Evolutionary conservation across 2,113 vertebrate genomes (phyloP).

Genomic region (Amphilophus citrinellus): DNA sequence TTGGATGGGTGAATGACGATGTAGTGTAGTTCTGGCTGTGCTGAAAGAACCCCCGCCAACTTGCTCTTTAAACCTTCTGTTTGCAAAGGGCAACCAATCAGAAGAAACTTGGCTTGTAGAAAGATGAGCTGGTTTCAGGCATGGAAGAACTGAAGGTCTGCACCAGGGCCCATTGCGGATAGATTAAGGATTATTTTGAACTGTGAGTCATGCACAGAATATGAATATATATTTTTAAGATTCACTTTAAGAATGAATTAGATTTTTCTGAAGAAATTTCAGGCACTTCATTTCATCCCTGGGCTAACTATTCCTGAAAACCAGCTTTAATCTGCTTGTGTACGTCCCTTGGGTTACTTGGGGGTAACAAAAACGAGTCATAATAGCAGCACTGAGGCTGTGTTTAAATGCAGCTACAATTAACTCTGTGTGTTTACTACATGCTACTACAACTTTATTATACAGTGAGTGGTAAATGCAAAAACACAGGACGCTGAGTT

Average conservation of each 20-base stretch:
- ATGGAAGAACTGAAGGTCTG: not conserved
- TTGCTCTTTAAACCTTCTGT: not conserved
- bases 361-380: not conserved
- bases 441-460: not conserved
- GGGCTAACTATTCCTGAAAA: not conserved
- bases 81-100: not conserved
- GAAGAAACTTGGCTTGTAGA: rapidly evolving
- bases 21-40: not conserved
- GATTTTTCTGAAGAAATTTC: not conserved
- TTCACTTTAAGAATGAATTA: not conserved
- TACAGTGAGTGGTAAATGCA: not conserved
- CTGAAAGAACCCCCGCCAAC: not conserved
- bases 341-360: not conserved
- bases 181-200: not conserved
- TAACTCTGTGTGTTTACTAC: not conserved
- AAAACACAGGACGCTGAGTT: not conserved
- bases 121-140: not conserved
- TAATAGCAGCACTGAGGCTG: not conserved
- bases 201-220: not conserved
- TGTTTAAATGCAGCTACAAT: not conserved
- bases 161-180: not conserved
- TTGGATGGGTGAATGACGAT: too few relatives aligned
- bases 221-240: too few relatives aligned
- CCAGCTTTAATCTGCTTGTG: not conserved
- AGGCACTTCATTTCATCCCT: too few relatives aligned